phyloP scores from a whole-genome alignment of 2,888 invertebrate species.

The Parascotia fuliginaria region DNA sequence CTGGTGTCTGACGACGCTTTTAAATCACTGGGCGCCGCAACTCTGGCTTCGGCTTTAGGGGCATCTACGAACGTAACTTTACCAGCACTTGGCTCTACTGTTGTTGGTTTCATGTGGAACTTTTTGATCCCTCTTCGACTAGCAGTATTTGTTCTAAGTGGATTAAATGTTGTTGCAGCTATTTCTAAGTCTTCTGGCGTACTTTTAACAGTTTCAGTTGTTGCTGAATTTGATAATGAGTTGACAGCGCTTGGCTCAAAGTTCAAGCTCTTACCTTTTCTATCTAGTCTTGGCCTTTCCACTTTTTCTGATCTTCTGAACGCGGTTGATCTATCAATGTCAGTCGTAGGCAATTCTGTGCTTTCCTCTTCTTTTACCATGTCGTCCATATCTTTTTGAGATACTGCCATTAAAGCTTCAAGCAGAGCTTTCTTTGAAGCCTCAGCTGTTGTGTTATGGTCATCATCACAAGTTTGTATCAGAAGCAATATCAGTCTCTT shows the following conservation, averaged over 20 bases:
- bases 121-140: constrained; percentile 72
- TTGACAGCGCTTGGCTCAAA: constrained; percentile 73
- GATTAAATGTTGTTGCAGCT: constrained; percentile 62
- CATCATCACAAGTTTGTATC: constrained; percentile 91
- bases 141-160: constrained; percentile 55
- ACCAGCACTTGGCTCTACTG: constrained; percentile 53
- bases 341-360: constrained; percentile 54
- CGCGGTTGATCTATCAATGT: constrained; percentile 58
- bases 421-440: constrained; percentile 89
- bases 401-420: constrained; percentile 89
- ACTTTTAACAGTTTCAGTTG: constrained; percentile 56
- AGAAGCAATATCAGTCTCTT: constrained; percentile 90
- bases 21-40: constrained; percentile 59
- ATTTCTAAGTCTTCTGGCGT: constrained; percentile 58
- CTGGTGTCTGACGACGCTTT: constrained; percentile 89
- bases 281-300: constrained; percentile 55
- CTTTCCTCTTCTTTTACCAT: constrained; percentile 72
- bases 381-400: constrained; percentile 84
- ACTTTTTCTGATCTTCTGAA: constrained; percentile 58
- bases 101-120: constrained; percentile 61
- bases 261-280: constrained; percentile 67
- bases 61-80: constrained; percentile 60
- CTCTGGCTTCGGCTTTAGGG: constrained; percentile 74
- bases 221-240: constrained; percentile 67
- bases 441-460: constrained; percentile 89